These are phyloP conservation scores for Oophaga sylvatica DNA, from an alignment of 2,797 vertebrate species.

Conservation along the genomic window DNA sequence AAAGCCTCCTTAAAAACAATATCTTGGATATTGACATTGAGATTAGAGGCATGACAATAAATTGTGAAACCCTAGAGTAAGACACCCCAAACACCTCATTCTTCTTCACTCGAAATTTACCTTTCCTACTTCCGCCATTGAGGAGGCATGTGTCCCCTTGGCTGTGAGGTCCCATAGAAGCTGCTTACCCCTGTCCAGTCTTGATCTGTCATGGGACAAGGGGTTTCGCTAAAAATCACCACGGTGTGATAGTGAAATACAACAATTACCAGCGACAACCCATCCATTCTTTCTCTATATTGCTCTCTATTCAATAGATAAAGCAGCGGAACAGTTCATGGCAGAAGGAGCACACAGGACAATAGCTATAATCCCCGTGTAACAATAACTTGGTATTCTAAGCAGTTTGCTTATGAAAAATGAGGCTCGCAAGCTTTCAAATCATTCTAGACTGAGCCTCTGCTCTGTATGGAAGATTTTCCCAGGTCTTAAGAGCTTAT, in stretches of 20 bases:
- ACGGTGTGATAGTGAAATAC: neutral
- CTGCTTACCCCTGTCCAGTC: neutral
- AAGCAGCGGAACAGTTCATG: neutral
- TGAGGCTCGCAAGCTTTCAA: conserved; percentile 14
- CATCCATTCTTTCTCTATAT: neutral
- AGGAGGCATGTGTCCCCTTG: neutral
- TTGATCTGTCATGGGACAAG: neutral
- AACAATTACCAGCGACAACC: neutral
- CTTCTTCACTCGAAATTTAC: neutral
- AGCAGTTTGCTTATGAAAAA: conserved; percentile 15
- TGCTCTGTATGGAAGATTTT: conserved; percentile 37
- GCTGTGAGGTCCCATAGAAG: neutral
- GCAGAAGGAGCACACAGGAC: neutral
- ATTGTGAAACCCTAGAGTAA: neutral
- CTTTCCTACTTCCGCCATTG: no score
- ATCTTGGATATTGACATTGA: neutral
- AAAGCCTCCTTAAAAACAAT: neutral
- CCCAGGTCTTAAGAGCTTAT: conserved; percentile 48
- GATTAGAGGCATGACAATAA: neutral
- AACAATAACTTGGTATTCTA: conserved; percentile 34
- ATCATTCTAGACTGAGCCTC: conserved; percentile 38
- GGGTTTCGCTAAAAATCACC: neutral
- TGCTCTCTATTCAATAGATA: neutral
- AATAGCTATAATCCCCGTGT: neutral
- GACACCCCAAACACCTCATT: neutral